Evolutionary conservation across 2,113 vertebrate species (phyloP).

Genomic region (Myxocyprinus asiaticus): DNA sequence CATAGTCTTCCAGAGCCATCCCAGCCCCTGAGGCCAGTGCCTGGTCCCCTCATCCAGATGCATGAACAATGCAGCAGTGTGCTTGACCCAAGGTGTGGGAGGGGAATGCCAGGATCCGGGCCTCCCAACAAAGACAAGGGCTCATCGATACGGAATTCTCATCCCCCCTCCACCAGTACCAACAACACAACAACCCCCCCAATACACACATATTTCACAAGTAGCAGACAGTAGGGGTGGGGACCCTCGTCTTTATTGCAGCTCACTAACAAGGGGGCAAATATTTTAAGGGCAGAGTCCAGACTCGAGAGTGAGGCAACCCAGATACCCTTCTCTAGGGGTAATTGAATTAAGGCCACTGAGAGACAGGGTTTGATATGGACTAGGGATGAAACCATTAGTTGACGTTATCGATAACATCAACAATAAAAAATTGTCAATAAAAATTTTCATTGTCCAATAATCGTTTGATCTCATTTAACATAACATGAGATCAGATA

Average conservation of each 20-base stretch:
- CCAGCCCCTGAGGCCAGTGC: slow-evolving; percentile 66
- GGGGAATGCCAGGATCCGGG: slow-evolving; percentile 69
- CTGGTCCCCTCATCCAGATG: slow-evolving; percentile 63
- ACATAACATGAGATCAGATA: too few relatives aligned
- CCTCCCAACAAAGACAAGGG: slow-evolving; percentile 72
- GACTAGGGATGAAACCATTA: slow-evolving; percentile 60
- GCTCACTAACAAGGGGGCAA: slow-evolving; percentile 42
- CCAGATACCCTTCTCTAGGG: slow-evolving; percentile 53
- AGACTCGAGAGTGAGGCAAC: slow-evolving; percentile 71
- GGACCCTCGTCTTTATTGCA: slow-evolving; percentile 48
- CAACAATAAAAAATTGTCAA: too few relatives aligned
- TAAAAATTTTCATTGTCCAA: too few relatives aligned
- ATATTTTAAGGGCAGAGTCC: slow-evolving; percentile 56
- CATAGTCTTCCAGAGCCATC: slow-evolving; percentile 58
- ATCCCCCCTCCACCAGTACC: slow-evolving; percentile 63
- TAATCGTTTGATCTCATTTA: too few relatives aligned
- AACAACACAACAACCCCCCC: slow-evolving; percentile 51
- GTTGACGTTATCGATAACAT: too few relatives aligned
- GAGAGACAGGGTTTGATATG: slow-evolving; percentile 68
- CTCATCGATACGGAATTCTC: slow-evolving; percentile 60
- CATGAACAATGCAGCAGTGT: slow-evolving; percentile 79
- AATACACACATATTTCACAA: slow-evolving; percentile 71
- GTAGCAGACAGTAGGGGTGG: slow-evolving; percentile 59
- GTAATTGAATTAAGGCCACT: slow-evolving; percentile 73
- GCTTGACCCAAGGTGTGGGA: slow-evolving; percentile 80